These are phyloP conservation scores for Xiphorhynchus erythropygius DNA, from an alignment of 2,797 vertebrate genomes.

Conservation along the genomic window DNA sequence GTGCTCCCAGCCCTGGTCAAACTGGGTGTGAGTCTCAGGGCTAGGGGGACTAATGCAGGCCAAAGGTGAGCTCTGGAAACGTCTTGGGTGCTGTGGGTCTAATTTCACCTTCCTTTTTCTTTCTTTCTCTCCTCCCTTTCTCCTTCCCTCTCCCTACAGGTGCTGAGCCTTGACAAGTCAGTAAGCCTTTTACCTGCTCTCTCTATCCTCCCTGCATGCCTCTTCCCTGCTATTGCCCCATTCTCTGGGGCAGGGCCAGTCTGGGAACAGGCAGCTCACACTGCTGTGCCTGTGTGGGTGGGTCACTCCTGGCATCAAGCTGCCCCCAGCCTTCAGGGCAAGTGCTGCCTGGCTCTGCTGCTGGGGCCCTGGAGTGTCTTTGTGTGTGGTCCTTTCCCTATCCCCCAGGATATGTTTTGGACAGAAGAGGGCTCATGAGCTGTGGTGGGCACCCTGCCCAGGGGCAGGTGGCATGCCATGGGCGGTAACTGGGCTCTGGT, in stretches of 20 bases:
- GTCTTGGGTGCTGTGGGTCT: constrained; percentile 34
- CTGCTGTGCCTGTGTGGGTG: background rate
- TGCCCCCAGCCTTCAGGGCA: background rate
- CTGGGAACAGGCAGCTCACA: fast-evolving
- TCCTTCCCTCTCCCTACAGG: constrained; percentile 80
- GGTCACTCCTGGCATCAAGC: background rate
- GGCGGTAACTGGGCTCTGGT: background rate
- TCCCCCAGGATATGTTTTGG: fast-evolving
- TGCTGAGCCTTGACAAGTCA: constrained; percentile 95
- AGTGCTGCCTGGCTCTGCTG: background rate
- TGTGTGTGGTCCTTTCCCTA: background rate
- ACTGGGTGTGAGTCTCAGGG: background rate
- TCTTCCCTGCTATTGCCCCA: background rate
- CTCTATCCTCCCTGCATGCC: constrained; percentile 46
- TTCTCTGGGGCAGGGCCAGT: background rate
- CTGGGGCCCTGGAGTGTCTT: background rate
- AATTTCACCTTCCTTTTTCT: constrained; percentile 66
- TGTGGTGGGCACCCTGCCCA: background rate
- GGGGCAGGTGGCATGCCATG: background rate
- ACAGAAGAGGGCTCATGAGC: background rate
- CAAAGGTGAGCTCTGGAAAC: background rate
- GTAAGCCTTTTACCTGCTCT: constrained; percentile 80
- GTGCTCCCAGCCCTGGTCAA: background rate
- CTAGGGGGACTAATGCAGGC: background rate
- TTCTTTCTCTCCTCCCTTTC: constrained; percentile 60